These are phyloP conservation scores for Oeneis ivallda DNA, from an alignment of 2,888 invertebrate genomes.

Conservation along the genomic window DNA sequence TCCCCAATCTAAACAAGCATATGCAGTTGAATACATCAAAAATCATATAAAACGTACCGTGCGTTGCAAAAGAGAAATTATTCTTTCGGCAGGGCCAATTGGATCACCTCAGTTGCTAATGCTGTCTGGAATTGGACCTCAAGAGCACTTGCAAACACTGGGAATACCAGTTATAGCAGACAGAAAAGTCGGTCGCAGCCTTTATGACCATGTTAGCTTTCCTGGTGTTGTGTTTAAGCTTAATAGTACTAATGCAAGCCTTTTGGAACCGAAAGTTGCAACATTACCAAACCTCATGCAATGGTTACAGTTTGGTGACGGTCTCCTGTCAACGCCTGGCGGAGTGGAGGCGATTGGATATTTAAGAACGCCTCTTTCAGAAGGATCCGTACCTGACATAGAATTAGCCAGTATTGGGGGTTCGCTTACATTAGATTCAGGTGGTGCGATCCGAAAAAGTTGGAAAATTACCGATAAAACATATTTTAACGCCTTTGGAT, in stretches of 20 bases:
- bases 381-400: constrained; percentile 83
- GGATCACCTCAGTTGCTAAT: constrained; percentile 95
- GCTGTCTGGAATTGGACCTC: constrained; percentile 88
- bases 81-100: constrained; percentile 92
- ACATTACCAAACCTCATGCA: constrained; percentile 67
- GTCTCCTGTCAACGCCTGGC: constrained; percentile 82
- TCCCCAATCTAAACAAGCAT: constrained; percentile 82
- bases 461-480: constrained; percentile 81
- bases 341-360: constrained; percentile 86
- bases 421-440: constrained; percentile 83
- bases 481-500: constrained; percentile 79
- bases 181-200: constrained; percentile 84
- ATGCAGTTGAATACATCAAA: constrained; percentile 85
- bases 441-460: constrained; percentile 74
- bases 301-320: constrained; percentile 77
- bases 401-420: constrained; percentile 85
- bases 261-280: constrained; percentile 68
- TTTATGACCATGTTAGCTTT: constrained; percentile 84
- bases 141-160: constrained; percentile 78
- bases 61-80: constrained; percentile 89
- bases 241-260: constrained; percentile 69
- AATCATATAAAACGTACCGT: constrained; percentile 75
- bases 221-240: constrained; percentile 74
- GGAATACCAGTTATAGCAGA: constrained; percentile 83
- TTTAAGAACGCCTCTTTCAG: constrained; percentile 80